Conservation (phyloP, 2,888 invertebrate species). For the Geotrupes spiniger region DNA sequence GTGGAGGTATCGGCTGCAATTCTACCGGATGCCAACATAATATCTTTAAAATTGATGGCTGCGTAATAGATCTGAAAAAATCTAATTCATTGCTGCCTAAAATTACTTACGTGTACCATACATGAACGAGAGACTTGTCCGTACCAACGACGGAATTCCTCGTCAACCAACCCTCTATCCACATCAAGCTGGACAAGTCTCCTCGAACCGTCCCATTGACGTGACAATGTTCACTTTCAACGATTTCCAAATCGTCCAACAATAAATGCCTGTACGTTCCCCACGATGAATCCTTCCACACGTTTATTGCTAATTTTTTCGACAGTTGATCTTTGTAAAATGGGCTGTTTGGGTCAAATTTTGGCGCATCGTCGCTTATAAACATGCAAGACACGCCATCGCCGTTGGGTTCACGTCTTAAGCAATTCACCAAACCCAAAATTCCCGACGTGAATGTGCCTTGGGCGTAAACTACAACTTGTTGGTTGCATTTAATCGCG, state of each 20-base stretch:
- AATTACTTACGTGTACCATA: no score
- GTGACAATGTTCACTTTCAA: conserved; percentile 63
- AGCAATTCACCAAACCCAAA: conserved; percentile 81
- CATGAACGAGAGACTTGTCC: conserved; percentile 4
- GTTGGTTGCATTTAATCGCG: no score
- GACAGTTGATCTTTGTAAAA: conserved; percentile 55
- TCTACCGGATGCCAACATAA: conserved; percentile 91
- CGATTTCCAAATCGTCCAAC: conserved; percentile 28
- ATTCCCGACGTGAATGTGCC: conserved; percentile 70
- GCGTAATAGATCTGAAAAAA: conserved; percentile 71
- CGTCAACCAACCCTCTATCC: conserved; percentile 63
- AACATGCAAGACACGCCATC: conserved; percentile 49
- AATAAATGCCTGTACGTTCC: conserved; percentile 44
- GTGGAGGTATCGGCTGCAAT: conserved; percentile 78
- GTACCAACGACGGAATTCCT: neutral
- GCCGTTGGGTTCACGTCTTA: conserved; percentile 62
- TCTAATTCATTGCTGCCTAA: no score
- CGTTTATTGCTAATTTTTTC: conserved; percentile 75
- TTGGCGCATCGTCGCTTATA: conserved; percentile 11
- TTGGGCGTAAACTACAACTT: conserved; percentile 57
- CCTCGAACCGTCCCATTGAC: conserved; percentile 75
- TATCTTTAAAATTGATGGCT: conserved; percentile 89
- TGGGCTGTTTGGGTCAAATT: conserved; percentile 33
- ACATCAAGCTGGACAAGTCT: conserved; percentile 76
- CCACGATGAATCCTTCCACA: conserved; percentile 59